Evolutionary conservation across 2,888 invertebrate species (phyloP).

Genomic region (Encarsia formosa): DNA sequence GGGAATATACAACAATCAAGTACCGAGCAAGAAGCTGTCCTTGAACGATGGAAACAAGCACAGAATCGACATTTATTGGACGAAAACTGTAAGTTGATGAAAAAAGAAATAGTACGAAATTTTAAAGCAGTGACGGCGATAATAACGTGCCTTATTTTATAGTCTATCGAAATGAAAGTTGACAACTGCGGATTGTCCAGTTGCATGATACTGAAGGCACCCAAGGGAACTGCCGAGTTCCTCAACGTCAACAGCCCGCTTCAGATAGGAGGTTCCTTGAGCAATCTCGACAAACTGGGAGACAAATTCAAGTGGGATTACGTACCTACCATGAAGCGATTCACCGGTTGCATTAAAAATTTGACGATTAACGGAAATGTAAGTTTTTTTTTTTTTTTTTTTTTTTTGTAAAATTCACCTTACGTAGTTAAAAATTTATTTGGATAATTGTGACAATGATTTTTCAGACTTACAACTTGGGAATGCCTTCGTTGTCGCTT

Average conservation of each 20-base stretch:
- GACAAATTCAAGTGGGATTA: slow-evolving; percentile 66
- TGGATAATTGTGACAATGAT: background rate
- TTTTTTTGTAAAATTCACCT: background rate
- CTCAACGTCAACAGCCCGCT: slow-evolving; percentile 83
- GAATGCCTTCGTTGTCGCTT: slow-evolving; percentile 68
- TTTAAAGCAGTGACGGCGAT: background rate
- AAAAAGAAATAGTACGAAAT: background rate
- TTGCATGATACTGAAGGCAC: slow-evolving; percentile 68
- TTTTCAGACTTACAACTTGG: slow-evolving; percentile 79
- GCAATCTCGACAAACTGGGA: slow-evolving; percentile 62
- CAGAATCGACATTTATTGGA: slow-evolving; percentile 66
- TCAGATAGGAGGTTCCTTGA: slow-evolving; percentile 76
- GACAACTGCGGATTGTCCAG: slow-evolving; percentile 69
- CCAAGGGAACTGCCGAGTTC: slow-evolving; percentile 68
- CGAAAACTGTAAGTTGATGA: slow-evolving; percentile 51
- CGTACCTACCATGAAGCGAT: slow-evolving; percentile 67
- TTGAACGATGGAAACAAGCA: slow-evolving; percentile 84
- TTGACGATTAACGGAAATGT: slow-evolving; percentile 77
- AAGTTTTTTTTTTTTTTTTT: slow-evolving; percentile 5
- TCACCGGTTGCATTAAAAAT: slow-evolving; percentile 87
- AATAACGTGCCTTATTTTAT: slow-evolving; percentile 26
- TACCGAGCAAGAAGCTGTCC: slow-evolving; percentile 65
- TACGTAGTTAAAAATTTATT: background rate
- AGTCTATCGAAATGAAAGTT: slow-evolving; percentile 71
- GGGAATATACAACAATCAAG: slow-evolving; percentile 42